Evolutionary conservation across 23 tunicate species (phyloP).

Genomic region (Ciona savignyi): DNA sequence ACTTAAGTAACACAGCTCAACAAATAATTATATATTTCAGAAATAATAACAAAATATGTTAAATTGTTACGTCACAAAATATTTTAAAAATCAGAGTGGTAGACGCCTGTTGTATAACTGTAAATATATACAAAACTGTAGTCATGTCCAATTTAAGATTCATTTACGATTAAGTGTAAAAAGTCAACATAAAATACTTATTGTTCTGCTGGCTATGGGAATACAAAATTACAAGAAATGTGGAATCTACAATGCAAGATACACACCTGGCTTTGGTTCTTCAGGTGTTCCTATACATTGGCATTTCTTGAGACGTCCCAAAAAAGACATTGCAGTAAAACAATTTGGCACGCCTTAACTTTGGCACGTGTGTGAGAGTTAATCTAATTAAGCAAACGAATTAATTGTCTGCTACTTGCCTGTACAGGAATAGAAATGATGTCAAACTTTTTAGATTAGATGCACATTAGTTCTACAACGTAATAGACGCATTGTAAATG

Average conservation of each 20-base stretch:
- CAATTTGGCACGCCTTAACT: background rate
- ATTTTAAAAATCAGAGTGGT: no score
- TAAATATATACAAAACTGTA: background rate
- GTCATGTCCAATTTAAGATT: no score
- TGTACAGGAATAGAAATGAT: background rate
- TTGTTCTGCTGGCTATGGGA: no score
- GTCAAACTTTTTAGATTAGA: background rate
- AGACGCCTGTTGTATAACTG: background rate
- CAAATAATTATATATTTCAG: no score
- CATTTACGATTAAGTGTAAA: no score
- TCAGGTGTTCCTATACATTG: conserved; percentile 13
- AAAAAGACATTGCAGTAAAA: conserved; percentile 9
- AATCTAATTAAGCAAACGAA: background rate
- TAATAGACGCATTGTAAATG: background rate
- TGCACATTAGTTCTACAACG: background rate
- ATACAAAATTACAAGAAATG: background rate
- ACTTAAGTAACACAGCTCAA: no score
- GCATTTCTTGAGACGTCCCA: conserved; percentile 5
- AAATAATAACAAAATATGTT: no score
- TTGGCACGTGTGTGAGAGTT: background rate
- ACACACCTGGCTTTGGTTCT: conserved; percentile 12
- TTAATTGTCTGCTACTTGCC: background rate
- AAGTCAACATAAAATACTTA: no score
- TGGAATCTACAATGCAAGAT: no score
- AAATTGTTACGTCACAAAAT: no score